Evolutionary conservation across 1,140 invertebrate species (phyloP).

Genomic region (Campoletis sonorensis): DNA sequence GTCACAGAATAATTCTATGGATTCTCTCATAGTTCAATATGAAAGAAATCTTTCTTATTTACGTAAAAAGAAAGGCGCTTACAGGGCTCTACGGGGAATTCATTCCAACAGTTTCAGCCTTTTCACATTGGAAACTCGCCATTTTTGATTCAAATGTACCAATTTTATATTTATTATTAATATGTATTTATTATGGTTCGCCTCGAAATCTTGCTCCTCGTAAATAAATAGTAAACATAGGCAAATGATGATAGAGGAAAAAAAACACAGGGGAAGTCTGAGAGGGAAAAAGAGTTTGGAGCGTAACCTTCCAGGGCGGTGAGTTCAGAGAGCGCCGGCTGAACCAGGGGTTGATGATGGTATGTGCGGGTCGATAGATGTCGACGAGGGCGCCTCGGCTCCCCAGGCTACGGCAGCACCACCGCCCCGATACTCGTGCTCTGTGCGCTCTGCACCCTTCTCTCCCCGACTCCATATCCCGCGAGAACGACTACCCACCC

Average conservation of each 20-base stretch:
- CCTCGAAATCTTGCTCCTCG: slow-evolving; percentile 39
- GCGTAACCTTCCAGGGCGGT: slow-evolving; percentile 61
- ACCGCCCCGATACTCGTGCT: slow-evolving; percentile 56
- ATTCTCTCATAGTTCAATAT: too few relatives aligned
- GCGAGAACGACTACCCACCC: slow-evolving; percentile 10
- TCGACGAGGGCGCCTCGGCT: slow-evolving; percentile 62
- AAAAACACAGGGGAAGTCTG: slow-evolving; percentile 26
- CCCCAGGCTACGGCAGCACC: slow-evolving; percentile 61
- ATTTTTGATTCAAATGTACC: too few relatives aligned
- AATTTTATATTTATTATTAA: too few relatives aligned
- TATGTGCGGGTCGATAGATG: slow-evolving; percentile 69
- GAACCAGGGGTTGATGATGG: slow-evolving; percentile 43
- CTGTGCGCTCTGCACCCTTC: slow-evolving; percentile 35
- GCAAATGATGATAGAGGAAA: slow-evolving; percentile 5
- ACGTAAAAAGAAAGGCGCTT: too few relatives aligned
- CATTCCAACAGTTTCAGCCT: too few relatives aligned
- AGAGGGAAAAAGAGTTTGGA: slow-evolving; percentile 40
- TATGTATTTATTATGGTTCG: neutral
- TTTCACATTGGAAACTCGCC: too few relatives aligned
- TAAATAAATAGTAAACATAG: slow-evolving; percentile 49
- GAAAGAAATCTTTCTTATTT: too few relatives aligned
- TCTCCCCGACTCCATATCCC: slow-evolving; percentile 6
- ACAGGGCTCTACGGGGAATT: too few relatives aligned
- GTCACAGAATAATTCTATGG: too few relatives aligned
- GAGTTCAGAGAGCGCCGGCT: slow-evolving; percentile 52